Base-by-base conservation (phyloP, 2,888 invertebrate genomes). In the Nymphalis polychloros region DNA sequence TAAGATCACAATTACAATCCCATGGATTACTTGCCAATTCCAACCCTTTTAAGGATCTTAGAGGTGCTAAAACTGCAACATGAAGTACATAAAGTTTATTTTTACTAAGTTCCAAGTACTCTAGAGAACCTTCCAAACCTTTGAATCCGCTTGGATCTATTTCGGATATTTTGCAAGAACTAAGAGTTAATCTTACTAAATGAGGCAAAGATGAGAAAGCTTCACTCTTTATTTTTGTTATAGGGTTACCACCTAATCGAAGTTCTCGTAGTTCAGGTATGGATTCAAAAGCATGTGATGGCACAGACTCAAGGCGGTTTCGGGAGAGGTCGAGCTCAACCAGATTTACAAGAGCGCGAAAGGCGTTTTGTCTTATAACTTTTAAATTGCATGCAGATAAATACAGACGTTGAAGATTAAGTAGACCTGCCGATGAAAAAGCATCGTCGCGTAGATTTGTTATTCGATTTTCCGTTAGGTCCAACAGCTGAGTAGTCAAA, bases 261-360 rank as follows among this genome's bases (percentile, higher is more conserved):
- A 97, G 89, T 81, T 97, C 96, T 62, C 97, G 87, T 67, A 97
- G 90, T 83, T 96, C 96, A 7, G 95, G 93, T 68, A 96, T 95
- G 8, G 95, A 94, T 73, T 94, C 94, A 77, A 97, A 95, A 8
- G 95, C 93, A 77, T 95, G 95, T 19, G 96, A 94, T 2, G 97
- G 97, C 74, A 97, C 94, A 63, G 92, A 87, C 41, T 88, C 89
- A 47, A 97, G 88, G 63, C 93, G 89, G 84, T 97, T 97, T 76
- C 95, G 93, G 75, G 97, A 96, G 71, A 97, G 90, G 82, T 97
- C 97, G 72, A 97, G 89, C 83, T 97, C 97, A 5, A 97, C 96
- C 57, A 97, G 90, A 83, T 97, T 97, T 71, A 95, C 96, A 47
- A 97, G 94, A 76, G 95, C 95, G 75, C 95, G 93, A 86, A 97